Evolutionary conservation across 2,888 invertebrate genomes (phyloP), one percentile per base, ranked within the genome.

Genomic region (Papilio demoleus): DNA sequence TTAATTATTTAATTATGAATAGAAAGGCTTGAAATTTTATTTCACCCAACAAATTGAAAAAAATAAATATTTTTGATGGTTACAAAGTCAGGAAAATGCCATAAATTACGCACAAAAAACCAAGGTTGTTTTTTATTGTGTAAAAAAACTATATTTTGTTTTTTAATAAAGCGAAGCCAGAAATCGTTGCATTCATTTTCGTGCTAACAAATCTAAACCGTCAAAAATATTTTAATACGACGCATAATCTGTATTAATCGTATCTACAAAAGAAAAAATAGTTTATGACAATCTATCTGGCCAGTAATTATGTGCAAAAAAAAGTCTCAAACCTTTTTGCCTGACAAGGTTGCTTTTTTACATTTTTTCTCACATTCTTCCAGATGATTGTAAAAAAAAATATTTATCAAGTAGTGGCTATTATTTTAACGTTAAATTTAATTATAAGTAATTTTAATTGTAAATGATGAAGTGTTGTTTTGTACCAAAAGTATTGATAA

Each of bases 401-500:
- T 14, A 58, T 58, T 4, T 68, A 45, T 68, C 58, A 1, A 60
- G 17, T 67, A 63, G 45, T 53, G 63, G 19, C 38, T 38, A 22
- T 45, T n/a, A n/a, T 47, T 63, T 59, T 34, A 59, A 62, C 31
- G 22, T 50, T 40, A 50, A n/a, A 59, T 17, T 17, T 19, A 60
- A 63, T n/a, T n/a, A 19, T 59, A 61, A 24, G 47, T 17, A 59
- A 38, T 31, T 42, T 62, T 60, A 42, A 45, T 38, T 70, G 62
- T 65, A 70, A 65, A 70, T 50, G 19, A 64, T 38, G 58, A 74
- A 73, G 74, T 77, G 77, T 81, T 78, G 77, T 84, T 84, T 84
- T 84, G 74, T 85, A 85, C 81, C 79, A 76, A 79, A 77, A 70
- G 66, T 71, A 71, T 65, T 72, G 70, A 66, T 73, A 71, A 75